A percentile compares a stretch with the other conserved stretches of the same genome.
Conservation (phyloP, 2,888 invertebrate genomes). For the Clanis bilineata region DNA sequence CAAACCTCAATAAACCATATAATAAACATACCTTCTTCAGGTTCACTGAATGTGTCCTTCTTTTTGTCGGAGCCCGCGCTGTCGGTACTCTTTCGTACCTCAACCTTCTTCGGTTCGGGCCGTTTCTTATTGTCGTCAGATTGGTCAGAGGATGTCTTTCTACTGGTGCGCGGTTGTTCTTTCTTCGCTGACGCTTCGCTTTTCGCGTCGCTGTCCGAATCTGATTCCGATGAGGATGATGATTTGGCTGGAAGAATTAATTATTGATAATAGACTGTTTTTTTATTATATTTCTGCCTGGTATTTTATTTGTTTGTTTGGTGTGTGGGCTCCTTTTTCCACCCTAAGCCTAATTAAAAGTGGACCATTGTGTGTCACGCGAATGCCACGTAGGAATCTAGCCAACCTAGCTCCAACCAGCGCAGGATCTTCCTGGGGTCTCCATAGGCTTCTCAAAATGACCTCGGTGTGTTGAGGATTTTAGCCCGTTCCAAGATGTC, state of each 20-base stretch:
- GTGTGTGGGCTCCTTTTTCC: no score
- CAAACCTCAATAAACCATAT: no score
- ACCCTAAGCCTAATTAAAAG: no score
- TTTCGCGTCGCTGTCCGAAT: slow-evolving; percentile 71
- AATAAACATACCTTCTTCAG: slow-evolving; percentile 86
- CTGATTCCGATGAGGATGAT: slow-evolving; percentile 77
- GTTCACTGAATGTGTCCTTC: slow-evolving; percentile 86
- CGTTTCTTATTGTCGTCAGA: slow-evolving; percentile 59
- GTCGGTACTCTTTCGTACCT: slow-evolving; percentile 68
- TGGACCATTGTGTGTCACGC: no score
- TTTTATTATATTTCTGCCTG: no score
- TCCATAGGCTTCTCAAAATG: no score
- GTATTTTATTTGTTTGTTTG: background rate
- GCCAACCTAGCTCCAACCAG: no score
- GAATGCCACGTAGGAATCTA: no score
- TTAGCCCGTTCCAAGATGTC: no score
- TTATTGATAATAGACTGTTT: no score
- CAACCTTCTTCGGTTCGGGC: slow-evolving; percentile 64
- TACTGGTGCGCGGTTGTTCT: slow-evolving; percentile 55
- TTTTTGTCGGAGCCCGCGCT: slow-evolving; percentile 63
- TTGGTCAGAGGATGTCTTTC: slow-evolving; percentile 64
- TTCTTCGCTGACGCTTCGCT: slow-evolving; percentile 65
- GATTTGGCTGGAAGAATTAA: slow-evolving; percentile 55
- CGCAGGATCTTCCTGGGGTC: no score
- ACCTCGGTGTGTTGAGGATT: no score